Conservation (phyloP, 2,113 vertebrate species). For the Nothocercus nigrocapillus region DNA sequence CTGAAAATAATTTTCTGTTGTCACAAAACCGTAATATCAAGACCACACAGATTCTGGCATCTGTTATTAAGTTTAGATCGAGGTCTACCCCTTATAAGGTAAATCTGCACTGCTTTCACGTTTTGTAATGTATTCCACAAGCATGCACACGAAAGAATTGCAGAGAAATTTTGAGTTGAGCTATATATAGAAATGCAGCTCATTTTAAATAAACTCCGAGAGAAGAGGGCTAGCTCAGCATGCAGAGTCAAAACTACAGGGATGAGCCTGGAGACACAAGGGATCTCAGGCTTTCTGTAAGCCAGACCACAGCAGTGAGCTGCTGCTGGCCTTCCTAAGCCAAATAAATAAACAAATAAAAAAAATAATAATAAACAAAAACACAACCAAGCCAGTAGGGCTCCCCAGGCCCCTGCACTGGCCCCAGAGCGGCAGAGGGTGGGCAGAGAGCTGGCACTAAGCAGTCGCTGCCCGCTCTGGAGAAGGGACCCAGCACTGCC, state of each 20-base stretch:
- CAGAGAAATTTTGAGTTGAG: not conserved
- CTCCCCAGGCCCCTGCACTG: rapidly evolving
- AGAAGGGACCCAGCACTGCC: rapidly evolving
- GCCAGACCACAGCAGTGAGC: rapidly evolving
- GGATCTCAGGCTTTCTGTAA: rapidly evolving
- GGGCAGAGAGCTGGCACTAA: not conserved
- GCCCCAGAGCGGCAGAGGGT: too few relatives aligned
- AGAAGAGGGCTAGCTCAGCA: not conserved
- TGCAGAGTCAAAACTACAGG: rapidly evolving
- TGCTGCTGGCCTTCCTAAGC: rapidly evolving
- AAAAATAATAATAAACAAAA: not conserved
- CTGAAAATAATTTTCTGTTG: not conserved
- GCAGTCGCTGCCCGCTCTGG: not conserved
- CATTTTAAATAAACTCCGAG: not conserved
- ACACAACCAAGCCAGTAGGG: rapidly evolving
- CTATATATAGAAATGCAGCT: not conserved
- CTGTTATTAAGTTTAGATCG: not conserved
- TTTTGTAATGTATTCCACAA: not conserved
- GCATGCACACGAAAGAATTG: not conserved
- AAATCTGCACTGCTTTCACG: not conserved
- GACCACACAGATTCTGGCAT: not conserved
- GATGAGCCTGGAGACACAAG: not conserved
- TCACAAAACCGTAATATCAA: not conserved
- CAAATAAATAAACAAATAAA: not conserved
- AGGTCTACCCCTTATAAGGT: not conserved